A percentile compares a stretch with the other conserved stretches of the same genome.
Conservation (phyloP, 2,113 vertebrate genomes). For the Hipposideros armiger region DNA sequence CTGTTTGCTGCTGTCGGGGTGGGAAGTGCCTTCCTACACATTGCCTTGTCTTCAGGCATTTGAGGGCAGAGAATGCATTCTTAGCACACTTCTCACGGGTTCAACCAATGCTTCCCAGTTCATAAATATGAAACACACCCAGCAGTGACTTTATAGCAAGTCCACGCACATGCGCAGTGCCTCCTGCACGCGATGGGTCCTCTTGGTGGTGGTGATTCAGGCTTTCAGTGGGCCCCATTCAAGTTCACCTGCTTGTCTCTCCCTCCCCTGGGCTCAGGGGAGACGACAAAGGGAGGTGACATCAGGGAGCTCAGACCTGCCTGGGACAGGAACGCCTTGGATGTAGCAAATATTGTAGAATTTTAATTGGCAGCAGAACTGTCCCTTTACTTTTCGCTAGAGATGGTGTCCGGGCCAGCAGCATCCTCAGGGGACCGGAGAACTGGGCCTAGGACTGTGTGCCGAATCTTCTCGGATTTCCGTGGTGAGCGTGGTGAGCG, state of each 20-base stretch:
- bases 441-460: accelerated
- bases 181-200: background rate
- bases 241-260: background rate
- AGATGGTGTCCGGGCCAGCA: background rate
- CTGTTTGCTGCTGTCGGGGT: accelerated
- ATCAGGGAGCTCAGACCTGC: background rate
- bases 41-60: background rate
- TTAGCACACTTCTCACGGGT: background rate
- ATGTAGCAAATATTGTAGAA: accelerated
- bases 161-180: accelerated
- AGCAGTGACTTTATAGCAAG: background rate
- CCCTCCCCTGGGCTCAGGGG: background rate
- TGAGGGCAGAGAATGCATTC: background rate
- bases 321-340: background rate
- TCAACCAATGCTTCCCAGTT: background rate
- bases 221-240: no score
- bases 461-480: background rate
- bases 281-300: background rate
- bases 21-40: background rate
- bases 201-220: background rate
- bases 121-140: background rate
- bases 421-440: background rate
- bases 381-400: background rate
- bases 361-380: background rate
- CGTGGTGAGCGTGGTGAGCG: background rate